phyloP scores from a whole-genome alignment of 2,888 invertebrate genomes.

The Agrochola litura region DNA sequence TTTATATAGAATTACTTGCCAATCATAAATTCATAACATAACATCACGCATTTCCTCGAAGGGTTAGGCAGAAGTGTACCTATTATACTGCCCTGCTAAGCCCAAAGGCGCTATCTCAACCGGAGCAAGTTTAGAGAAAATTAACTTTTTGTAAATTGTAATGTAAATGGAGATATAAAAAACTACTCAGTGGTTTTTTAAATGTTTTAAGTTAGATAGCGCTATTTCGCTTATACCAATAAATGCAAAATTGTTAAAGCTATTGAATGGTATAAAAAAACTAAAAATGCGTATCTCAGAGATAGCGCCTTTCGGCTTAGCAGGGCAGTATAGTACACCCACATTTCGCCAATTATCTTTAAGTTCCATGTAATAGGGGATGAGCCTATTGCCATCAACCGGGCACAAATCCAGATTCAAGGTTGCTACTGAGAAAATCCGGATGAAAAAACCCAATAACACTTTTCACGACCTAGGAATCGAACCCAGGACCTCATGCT shows the following conservation, averaged over 20 bases:
- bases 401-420: not conserved
- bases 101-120: no score
- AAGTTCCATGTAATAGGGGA: not conserved
- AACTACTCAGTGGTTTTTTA: no score
- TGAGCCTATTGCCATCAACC: not conserved
- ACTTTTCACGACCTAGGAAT: not conserved
- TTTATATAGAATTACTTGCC: slow-evolving; percentile 11
- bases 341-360: not conserved
- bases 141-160: no score
- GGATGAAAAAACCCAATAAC: not conserved
- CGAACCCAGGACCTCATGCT: not conserved
- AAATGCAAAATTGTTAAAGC: no score
- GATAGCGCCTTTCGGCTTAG: no score
- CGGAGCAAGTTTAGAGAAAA: no score
- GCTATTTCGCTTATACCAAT: no score
- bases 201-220: no score
- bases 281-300: no score
- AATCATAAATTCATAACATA: slow-evolving; percentile 14
- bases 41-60: not conserved
- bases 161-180: no score
- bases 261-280: no score
- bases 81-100: no score
- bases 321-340: not conserved
- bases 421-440: not conserved
- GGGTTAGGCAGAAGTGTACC: not conserved